These are phyloP conservation scores for Lasiurus cinereus DNA, from an alignment of 2,113 vertebrate genomes.

Conservation along the genomic window DNA sequence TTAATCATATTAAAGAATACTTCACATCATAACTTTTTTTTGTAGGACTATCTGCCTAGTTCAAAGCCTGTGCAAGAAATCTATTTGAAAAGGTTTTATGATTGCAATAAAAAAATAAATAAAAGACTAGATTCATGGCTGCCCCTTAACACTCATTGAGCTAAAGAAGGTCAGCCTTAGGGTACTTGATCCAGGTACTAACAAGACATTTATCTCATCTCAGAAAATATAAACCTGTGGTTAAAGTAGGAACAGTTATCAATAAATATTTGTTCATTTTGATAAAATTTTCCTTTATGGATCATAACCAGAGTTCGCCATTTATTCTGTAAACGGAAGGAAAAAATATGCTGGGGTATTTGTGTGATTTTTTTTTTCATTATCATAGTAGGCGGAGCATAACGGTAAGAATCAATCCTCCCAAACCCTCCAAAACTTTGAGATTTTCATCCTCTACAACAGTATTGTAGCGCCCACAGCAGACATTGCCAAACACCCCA, in stretches of 20 bases:
- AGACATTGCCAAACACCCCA: background rate
- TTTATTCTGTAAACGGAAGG: background rate
- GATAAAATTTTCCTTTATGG: background rate
- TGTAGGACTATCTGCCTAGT: background rate
- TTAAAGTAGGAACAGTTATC: background rate
- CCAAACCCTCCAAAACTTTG: background rate
- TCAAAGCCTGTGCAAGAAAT: background rate
- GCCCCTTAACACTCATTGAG: background rate
- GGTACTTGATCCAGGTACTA: background rate
- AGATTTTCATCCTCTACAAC: background rate
- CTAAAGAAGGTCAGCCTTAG: background rate
- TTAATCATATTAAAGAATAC: background rate
- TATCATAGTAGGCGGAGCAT: background rate
- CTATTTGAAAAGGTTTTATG: background rate
- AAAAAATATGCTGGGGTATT: background rate
- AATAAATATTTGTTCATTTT: conserved; percentile 48
- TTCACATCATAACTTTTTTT: background rate
- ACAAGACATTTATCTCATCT: background rate
- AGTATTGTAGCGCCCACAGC: background rate
- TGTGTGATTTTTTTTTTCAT: background rate
- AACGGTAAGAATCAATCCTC: background rate
- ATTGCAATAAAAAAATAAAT: background rate
- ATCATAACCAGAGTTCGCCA: background rate
- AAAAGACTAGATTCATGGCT: background rate
- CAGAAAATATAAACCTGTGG: background rate